Percentiles rank a stretch among this genome's conserved stretches.
phyloP scores from a whole-genome alignment of 1,140 invertebrate species.

The Hypsibius dujardini region DNA sequence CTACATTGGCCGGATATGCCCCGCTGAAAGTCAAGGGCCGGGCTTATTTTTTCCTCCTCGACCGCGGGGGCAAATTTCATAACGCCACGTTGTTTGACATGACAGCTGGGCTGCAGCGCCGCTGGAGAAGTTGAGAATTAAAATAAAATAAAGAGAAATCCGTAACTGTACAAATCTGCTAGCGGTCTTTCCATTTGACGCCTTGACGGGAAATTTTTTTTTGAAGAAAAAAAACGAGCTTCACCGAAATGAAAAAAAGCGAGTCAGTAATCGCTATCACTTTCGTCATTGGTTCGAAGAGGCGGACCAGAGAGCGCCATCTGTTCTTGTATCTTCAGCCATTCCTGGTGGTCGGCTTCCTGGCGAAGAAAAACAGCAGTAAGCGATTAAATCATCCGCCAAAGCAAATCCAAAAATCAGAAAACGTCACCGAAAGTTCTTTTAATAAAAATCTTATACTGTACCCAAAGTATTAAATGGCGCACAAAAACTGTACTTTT shows the following conservation, averaged over 20 bases:
- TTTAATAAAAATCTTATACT: no score
- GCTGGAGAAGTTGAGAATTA: constrained; percentile 23
- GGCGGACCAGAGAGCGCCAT: neutral
- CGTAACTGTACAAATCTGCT: neutral
- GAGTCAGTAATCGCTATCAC: constrained; percentile 10
- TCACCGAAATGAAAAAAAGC: no score
- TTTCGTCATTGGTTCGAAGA: neutral
- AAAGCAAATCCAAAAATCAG: no score
- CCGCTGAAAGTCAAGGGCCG: constrained; percentile 49
- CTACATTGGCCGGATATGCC: constrained; percentile 38
- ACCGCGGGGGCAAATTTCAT: constrained; percentile 49
- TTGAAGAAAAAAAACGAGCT: no score
- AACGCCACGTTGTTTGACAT: constrained; percentile 49
- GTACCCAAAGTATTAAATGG: no score
- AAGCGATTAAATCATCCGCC: no score
- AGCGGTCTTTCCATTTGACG: no score
- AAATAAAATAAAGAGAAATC: constrained; percentile 10
- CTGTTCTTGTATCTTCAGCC: constrained; percentile 56
- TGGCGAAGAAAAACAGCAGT: constrained; percentile 26
- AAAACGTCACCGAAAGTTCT: no score
- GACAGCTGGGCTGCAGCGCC: constrained; percentile 46
- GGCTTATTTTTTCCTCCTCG: constrained; percentile 47
- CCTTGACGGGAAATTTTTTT: no score
- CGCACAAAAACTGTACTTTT: no score
- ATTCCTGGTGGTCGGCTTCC: constrained; percentile 65